Base-by-base conservation (phyloP, 2,888 invertebrate species). In the Empis stercorea region DNA sequence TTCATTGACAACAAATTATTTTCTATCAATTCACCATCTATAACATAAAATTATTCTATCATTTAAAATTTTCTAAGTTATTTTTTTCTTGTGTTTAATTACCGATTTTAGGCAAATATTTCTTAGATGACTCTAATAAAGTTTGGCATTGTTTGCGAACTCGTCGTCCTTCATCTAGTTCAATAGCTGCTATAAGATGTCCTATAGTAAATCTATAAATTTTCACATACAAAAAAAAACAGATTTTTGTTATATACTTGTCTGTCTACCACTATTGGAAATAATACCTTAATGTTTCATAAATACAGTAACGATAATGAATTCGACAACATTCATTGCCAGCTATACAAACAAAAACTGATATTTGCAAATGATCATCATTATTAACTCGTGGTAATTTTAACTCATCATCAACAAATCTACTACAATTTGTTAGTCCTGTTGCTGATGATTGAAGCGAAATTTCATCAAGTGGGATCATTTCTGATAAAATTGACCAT, bases 81-180 rank as follows among this genome's bases (percentile, higher is more conserved):
- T 20, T 20, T 20, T 20, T 20, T 20, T 20, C n/a, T n/a, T n/a
- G n/a, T n/a, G n/a, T n/a, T n/a, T n/a, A 43, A 46, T 51, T 43
- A 48, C 53, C 55, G 48, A 55, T 55, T 51, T 55, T 53, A 11
- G 54, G 49, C 1, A 55, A 37, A 30, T 87, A 68, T 59, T 81
- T 79, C 59, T 78, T 74, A 2, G 86, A 82, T 11, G 84, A 81
- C 13, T 76, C 73, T 39, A 87, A 67, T 44, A 88, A 68, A 56
- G 75, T 63, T 71, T 78, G 72, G 56, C 79, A 79, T 58, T 80
- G 79, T 36, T 66, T 65, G 59, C 78, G 78, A 41, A 79, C 67
- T 44, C 76, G 69, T 47, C 70, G 66, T 60, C 81, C 80, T 59
- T 80, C 79, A 59, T 79, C 79, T 50, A 75, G 74, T 50, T 73